Evolutionary conservation across 1,140 invertebrate genomes (phyloP).

Genomic region (Trialeurodes vaporariorum): DNA sequence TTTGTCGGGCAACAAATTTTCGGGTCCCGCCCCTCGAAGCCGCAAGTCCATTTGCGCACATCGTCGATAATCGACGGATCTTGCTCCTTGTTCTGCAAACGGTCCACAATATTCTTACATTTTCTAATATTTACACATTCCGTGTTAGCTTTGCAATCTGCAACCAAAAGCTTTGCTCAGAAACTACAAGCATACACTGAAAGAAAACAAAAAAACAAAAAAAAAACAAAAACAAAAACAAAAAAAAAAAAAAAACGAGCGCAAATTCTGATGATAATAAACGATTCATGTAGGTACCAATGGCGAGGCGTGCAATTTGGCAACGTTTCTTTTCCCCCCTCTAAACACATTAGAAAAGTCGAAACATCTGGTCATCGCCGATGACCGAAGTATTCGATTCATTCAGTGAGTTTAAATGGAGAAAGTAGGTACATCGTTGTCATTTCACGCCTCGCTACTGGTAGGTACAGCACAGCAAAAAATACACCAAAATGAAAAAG

Average conservation of each 20-base stretch:
- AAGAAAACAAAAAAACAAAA: too few species aligned
- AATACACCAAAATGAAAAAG: too few species aligned
- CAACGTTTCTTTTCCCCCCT: not conserved
- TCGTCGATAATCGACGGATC: not conserved
- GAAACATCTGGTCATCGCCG: too few species aligned
- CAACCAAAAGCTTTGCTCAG: not conserved
- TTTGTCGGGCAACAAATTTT: slow-evolving; percentile 40
- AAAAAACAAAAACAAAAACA: too few species aligned
- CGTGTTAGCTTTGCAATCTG: not conserved
- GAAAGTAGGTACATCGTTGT: too few species aligned
- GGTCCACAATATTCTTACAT: not conserved
- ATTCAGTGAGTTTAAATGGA: too few species aligned
- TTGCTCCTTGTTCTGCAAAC: not conserved
- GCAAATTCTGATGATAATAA: not conserved
- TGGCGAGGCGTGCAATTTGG: too few species aligned
- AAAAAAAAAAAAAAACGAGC: not conserved
- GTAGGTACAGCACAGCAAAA: too few species aligned
- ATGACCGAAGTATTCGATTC: too few species aligned
- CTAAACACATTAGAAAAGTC: not conserved
- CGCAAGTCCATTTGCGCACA: slow-evolving; percentile 35
- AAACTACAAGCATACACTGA: not conserved
- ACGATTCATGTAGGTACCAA: not conserved
- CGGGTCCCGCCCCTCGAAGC: slow-evolving; percentile 37
- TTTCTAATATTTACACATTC: not conserved
- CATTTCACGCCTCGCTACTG: too few species aligned